These are phyloP conservation scores for Channa maculata DNA, from an alignment of 2,113 vertebrate species.

Conservation along the genomic window DNA sequence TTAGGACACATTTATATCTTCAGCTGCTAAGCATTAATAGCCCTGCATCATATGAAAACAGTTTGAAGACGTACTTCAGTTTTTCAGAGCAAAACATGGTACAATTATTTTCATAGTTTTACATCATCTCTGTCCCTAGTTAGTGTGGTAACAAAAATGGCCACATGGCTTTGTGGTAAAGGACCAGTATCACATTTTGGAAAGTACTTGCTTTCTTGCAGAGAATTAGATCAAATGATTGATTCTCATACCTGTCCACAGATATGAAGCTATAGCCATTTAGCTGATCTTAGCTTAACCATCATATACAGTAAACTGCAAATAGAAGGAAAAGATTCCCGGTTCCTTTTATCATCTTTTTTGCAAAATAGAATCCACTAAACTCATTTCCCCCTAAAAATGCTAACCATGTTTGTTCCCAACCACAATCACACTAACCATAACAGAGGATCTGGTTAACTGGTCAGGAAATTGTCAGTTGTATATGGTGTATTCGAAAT, in stretches of 20 bases:
- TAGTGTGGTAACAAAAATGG: neutral
- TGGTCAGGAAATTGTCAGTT: conserved; percentile 50
- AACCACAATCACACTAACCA: conserved; percentile 28
- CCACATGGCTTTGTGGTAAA: neutral
- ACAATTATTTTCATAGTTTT: neutral
- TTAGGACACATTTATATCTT: neutral
- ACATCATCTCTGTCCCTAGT: neutral
- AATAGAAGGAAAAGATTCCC: too few species aligned
- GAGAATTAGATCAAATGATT: neutral
- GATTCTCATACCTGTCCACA: too few species aligned
- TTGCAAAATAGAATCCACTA: conserved; percentile 23
- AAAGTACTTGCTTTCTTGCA: neutral
- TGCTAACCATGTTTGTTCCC: conserved; percentile 12
- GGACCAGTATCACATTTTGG: neutral
- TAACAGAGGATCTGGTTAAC: conserved; percentile 41
- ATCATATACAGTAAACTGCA: too few species aligned
- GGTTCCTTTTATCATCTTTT: neutral
- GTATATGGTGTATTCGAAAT: conserved; percentile 34
- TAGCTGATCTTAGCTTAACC: too few species aligned
- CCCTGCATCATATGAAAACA: neutral
- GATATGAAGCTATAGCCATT: too few species aligned
- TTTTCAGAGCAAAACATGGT: neutral
- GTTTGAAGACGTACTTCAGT: neutral
- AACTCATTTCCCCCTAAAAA: conserved; percentile 26
- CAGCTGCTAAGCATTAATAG: neutral